These are phyloP conservation scores for Eupelmus urozonus DNA, from an alignment of 2,888 invertebrate genomes.

Conservation along the genomic window DNA sequence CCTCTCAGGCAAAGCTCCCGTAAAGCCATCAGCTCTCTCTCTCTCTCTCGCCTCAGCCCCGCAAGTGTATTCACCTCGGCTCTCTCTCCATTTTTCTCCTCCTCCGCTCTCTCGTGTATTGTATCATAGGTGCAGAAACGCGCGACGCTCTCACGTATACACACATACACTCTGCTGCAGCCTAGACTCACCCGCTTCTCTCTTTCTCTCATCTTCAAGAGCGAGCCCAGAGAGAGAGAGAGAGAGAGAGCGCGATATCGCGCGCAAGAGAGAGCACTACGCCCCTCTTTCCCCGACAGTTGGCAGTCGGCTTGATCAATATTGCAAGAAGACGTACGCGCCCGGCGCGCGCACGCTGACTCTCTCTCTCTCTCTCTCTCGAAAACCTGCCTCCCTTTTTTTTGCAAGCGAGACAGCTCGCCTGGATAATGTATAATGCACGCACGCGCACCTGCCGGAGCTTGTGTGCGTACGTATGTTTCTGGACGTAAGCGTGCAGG, in stretches of 20 bases:
- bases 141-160: background rate
- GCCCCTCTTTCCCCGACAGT: conserved; percentile 55
- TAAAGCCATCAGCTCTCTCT: background rate
- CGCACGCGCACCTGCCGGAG: too few species aligned
- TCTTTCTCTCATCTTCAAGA: conserved; percentile 9
- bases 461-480: too few species aligned
- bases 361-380: background rate
- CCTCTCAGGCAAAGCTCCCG: too few species aligned
- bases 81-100: background rate
- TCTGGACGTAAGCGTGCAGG: too few species aligned
- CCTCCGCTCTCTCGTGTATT: background rate
- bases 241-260: background rate
- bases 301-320: conserved; percentile 67
- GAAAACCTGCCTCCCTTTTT: too few species aligned
- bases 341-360: background rate
- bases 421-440: too few species aligned
- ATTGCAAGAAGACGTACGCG: conserved; percentile 60
- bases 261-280: background rate
- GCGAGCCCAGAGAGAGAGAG: background rate
- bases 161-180: background rate
- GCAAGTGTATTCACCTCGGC: conserved; percentile 23
- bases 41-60: background rate
- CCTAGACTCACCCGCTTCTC: background rate
- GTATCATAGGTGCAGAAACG: background rate
- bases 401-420: too few species aligned